phyloP scores from a whole-genome alignment of 2,113 vertebrate species.

The Todiramphus saurophagus region DNA sequence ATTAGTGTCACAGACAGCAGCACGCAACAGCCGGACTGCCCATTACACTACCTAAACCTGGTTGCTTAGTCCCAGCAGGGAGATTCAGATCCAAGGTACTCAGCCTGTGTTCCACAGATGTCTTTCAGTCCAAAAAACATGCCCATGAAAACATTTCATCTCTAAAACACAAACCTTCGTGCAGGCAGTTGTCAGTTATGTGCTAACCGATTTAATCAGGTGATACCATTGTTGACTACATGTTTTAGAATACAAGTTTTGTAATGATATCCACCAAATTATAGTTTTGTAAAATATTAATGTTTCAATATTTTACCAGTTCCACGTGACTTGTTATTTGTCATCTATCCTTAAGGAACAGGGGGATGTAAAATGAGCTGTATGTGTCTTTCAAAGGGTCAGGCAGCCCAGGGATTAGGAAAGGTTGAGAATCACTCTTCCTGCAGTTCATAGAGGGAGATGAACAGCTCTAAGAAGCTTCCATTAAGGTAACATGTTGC shows the following conservation, averaged over 20 bases:
- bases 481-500: not conserved
- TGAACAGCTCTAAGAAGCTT: not conserved
- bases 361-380: not conserved
- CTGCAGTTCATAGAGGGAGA: not conserved
- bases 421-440: not conserved
- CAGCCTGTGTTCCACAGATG: not conserved
- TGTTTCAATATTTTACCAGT: not conserved
- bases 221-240: not conserved
- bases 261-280: not conserved
- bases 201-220: not conserved
- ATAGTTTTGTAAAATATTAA: not conserved
- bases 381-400: not conserved
- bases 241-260: not conserved
- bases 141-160: not conserved
- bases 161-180: not conserved
- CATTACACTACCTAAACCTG: not conserved
- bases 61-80: not conserved
- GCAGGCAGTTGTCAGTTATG: not conserved
- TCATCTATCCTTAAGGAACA: not conserved
- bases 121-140: not conserved
- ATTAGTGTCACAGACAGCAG: not conserved
- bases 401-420: not conserved
- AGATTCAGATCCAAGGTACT: not conserved
- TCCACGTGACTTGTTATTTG: not conserved
- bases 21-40: not conserved